Evolutionary conservation across 2,888 invertebrate species (phyloP).

Genomic region (Temnothorax ravouxi): DNA sequence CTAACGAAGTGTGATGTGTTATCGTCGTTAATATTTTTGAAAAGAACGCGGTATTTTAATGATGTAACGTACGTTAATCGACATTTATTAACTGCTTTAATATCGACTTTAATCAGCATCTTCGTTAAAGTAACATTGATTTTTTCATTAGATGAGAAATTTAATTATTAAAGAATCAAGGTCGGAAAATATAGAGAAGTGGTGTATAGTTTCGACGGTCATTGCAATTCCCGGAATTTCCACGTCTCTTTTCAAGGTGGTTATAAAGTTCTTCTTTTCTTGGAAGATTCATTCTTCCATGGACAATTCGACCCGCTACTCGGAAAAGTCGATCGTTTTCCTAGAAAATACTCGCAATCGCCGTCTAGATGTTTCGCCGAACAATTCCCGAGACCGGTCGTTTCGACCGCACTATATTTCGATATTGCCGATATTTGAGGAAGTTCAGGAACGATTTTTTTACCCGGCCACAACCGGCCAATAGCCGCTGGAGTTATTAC

Average conservation of each 20-base stretch:
- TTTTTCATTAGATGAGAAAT: slow-evolving; percentile 2
- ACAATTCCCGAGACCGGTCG: slow-evolving; percentile 37
- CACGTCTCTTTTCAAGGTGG: neutral
- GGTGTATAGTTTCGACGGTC: neutral
- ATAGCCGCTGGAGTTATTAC: slow-evolving; percentile 45
- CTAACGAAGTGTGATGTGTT: slow-evolving; percentile 6
- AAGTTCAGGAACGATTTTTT: slow-evolving; percentile 32
- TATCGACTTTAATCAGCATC: neutral
- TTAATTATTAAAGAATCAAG: slow-evolving; percentile 17
- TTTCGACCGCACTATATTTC: slow-evolving; percentile 34
- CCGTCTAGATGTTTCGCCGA: slow-evolving; percentile 16
- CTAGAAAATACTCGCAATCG: slow-evolving; percentile 6
- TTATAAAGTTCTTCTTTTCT: neutral
- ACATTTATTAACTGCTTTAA: neutral
- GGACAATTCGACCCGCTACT: neutral
- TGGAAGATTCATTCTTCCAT: neutral
- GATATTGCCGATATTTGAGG: slow-evolving; percentile 42
- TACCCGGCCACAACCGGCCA: slow-evolving; percentile 36
- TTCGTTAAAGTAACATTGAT: slow-evolving; percentile 12
- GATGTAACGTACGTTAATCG: slow-evolving; percentile 7
- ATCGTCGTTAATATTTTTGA: slow-evolving; percentile 18
- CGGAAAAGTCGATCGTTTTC: slow-evolving; percentile 18
- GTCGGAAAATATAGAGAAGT: neutral
- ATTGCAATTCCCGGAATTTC: neutral
- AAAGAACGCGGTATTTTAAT: slow-evolving; percentile 10